Evolutionary conservation across 2,113 vertebrate genomes (phyloP), one percentile per base, ranked within the genome.

Genomic region (Phoenicopterus ruber): DNA sequence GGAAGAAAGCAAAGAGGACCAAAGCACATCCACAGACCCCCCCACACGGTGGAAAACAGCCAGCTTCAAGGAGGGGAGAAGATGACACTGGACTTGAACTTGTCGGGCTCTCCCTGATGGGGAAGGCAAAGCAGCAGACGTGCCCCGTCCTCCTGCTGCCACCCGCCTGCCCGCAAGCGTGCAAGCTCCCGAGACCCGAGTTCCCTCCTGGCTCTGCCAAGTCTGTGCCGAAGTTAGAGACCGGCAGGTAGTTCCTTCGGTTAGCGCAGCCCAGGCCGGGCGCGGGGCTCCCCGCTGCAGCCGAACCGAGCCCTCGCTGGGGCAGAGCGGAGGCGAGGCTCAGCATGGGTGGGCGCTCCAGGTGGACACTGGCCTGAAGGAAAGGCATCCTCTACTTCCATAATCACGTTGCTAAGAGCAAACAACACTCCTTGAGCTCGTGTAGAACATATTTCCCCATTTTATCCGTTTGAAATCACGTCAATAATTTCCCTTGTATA

Each of bases 41-140:
- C 24, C 4, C 0, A 9, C 6, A 0, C 1, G 1, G 55, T 6
- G 15, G 17, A 16, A 32, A 80, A 38, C 34, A 66, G 58, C 29
- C 3, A 3, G 6, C 73, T 40, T 49, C 54, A 21, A 26, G 44
- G n/a, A 19, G 7, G 2, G 25, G 26, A 61, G 49, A 24, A 12
- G 52, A 7, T 1, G 19, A 52, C 26, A 3, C 38, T 2, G 71
- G 28, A 28, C 46, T 29, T 31, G 28, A 74, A 42, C 17, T 13
- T 52, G 15, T 3, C 12, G 18, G 24, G 62, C 58, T 40, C 5
- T 46, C 59, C 11, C 24, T 13, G 46, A 4, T 3, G 29, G 34
- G 22, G 21, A 74, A 59, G 32, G 44, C 32, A 47, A 36, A 59
- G 38, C n/a, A 49, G 29, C 1, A 17, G 44, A 22, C 6, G 1